These are phyloP conservation scores for Okamejei kenojei DNA, from an alignment of 2,797 vertebrate genomes.

Conservation along the genomic window DNA sequence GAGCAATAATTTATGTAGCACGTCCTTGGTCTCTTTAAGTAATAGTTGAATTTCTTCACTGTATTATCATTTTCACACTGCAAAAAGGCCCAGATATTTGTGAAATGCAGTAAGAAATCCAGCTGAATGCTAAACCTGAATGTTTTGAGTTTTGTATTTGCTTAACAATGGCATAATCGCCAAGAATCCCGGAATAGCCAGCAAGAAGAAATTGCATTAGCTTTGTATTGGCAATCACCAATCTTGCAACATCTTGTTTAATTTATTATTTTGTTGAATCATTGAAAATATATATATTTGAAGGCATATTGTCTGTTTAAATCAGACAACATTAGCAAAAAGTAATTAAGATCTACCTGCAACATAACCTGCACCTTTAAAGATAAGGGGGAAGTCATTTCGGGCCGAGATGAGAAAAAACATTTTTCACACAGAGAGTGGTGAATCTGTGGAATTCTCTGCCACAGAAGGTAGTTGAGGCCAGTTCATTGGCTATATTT, in stretches of 20 bases:
- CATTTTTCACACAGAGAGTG: no score
- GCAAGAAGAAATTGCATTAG: not conserved
- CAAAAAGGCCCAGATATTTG: not conserved
- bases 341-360: conserved; percentile 4
- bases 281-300: not conserved
- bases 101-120: not conserved
- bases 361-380: no score
- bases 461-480: no score
- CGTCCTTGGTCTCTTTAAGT: not conserved
- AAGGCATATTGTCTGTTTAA: not conserved
- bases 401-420: no score
- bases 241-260: not conserved
- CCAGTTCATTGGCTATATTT: no score
- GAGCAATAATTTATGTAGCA: not conserved
- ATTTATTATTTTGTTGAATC: not conserved
- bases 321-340: not conserved
- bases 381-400: no score
- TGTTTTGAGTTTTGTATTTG: not conserved
- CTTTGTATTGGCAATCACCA: not conserved
- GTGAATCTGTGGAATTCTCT: no score
- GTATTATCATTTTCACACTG: not conserved
- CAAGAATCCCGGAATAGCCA: no score
- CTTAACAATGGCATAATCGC: not conserved
- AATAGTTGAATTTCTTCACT: not conserved
- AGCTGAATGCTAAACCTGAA: not conserved